Evolutionary conservation across 2,797 vertebrate species (phyloP), one percentile per base, ranked within the genome.

Genomic region (Coregonus suidteri): DNA sequence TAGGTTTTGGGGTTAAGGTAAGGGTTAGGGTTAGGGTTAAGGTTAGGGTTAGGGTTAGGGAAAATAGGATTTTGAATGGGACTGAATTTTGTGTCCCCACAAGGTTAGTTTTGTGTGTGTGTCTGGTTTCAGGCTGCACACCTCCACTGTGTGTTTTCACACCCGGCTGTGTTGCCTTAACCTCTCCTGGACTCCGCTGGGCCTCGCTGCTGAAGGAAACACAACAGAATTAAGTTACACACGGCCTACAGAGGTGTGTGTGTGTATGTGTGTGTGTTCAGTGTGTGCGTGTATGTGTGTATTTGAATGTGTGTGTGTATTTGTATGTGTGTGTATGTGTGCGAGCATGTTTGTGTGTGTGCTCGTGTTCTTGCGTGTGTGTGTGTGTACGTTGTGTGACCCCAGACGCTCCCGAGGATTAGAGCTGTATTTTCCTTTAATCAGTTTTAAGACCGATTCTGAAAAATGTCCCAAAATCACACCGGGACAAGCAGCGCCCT

Each of bases 181-280:
- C 91, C 92, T 93, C 90, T 90, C 80, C 75, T 64, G 84, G 83
- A 89, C 88, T 89, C 85, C 88, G 87, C 82, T 77, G 86, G 91
- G 88, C 89, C 88, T 91, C 89, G 77, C 86, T 83, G 84, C 88
- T 82, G 90, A 85, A 88, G 86, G 85, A 91, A 75, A 91, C 91
- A 92, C 90, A 93, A 92, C 91, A 92, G 91, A 92, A 90, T 93
- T 91, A 88, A 87, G 90, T 93, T 93, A 93, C 92, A 91, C 88
- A 89, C 91, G 91, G 91, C 83, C 79, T 81, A 86, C 87, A 90
- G 84, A 81, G 85, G 34, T 20, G 51, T 54, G 52, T 73, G 52
- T 73, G 71, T 73, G 69, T 73, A 30, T 73, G 71, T 72, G 51
- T 72, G 68, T 87, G 88, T 89, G 85, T 84, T 81, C 56, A 18